A percentile compares a stretch with the other conserved stretches of the same genome.
Conservation (phyloP, 2,113 vertebrate genomes). For the Prionailurus viverrinus region DNA sequence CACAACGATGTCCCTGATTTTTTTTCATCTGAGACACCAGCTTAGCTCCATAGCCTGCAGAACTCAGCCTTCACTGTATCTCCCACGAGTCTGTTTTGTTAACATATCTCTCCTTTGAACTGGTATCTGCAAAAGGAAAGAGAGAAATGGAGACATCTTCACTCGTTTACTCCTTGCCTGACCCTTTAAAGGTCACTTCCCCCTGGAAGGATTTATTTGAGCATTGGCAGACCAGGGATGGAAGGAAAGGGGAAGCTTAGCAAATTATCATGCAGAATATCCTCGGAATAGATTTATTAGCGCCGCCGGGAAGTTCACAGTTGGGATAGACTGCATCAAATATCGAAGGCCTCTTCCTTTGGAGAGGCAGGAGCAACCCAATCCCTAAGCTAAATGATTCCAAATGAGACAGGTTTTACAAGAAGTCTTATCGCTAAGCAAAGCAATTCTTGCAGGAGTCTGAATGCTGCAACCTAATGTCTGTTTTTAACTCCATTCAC, state of each 20-base stretch:
- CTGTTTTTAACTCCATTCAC: background rate
- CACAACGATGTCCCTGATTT: background rate
- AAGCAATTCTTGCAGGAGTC: conserved; percentile 3
- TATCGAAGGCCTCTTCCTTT: background rate
- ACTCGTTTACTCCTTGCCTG: background rate
- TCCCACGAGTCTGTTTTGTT: background rate
- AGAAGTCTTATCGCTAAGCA: conserved; percentile 13
- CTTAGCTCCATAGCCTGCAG: background rate
- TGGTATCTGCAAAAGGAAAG: background rate
- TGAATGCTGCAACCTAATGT: background rate
- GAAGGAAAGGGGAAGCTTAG: background rate
- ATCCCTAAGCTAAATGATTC: background rate
- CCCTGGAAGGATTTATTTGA: background rate
- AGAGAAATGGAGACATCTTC: background rate
- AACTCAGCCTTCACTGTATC: background rate
- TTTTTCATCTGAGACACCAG: background rate
- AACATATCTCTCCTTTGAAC: background rate
- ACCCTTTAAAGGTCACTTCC: conserved; percentile 16
- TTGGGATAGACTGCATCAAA: background rate
- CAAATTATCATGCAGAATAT: background rate
- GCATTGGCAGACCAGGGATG: background rate
- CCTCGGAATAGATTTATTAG: background rate
- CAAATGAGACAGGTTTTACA: background rate
- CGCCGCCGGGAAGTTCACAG: background rate
- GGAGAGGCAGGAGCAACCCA: background rate